These are phyloP conservation scores for Sapajus apella DNA, from an alignment of 2,113 vertebrate genomes.

Conservation along the genomic window DNA sequence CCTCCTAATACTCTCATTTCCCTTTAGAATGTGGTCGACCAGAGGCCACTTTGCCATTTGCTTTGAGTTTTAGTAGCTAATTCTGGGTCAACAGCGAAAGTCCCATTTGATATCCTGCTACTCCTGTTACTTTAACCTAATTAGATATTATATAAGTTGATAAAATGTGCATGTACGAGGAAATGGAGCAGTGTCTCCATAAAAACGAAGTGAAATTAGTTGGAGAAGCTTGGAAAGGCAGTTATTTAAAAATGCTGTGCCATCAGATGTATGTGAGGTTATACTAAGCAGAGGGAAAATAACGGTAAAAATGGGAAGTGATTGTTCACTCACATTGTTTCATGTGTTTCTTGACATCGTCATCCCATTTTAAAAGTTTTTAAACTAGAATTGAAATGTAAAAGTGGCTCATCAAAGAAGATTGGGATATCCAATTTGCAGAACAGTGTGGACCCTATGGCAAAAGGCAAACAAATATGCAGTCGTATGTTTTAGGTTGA, in stretches of 20 bases:
- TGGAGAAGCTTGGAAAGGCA: neutral
- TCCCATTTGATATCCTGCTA: neutral
- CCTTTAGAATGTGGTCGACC: neutral
- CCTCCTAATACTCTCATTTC: neutral
- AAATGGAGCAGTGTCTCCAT: conserved; percentile 51
- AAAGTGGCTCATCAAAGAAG: neutral
- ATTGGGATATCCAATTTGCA: neutral
- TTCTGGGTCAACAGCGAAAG: conserved; percentile 50
- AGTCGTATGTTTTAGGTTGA: neutral
- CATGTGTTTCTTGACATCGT: accelerated
- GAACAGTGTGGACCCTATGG: neutral
- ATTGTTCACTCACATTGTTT: neutral
- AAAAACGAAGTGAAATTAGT: conserved; percentile 38
- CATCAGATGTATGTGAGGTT: neutral
- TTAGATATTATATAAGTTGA: conserved; percentile 68
- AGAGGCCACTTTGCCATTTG: neutral
- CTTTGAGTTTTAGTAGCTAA: neutral
- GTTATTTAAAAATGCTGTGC: neutral
- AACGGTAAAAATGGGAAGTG: neutral
- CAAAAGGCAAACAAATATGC: neutral
- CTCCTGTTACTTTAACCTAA: conserved; percentile 58
- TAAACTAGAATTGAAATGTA: neutral
- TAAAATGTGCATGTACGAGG: conserved; percentile 40
- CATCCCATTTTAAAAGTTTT: neutral
- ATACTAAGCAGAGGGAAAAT: neutral